These are phyloP conservation scores for Ciconia maguari DNA, from an alignment of 2,113 vertebrate species.

Conservation along the genomic window DNA sequence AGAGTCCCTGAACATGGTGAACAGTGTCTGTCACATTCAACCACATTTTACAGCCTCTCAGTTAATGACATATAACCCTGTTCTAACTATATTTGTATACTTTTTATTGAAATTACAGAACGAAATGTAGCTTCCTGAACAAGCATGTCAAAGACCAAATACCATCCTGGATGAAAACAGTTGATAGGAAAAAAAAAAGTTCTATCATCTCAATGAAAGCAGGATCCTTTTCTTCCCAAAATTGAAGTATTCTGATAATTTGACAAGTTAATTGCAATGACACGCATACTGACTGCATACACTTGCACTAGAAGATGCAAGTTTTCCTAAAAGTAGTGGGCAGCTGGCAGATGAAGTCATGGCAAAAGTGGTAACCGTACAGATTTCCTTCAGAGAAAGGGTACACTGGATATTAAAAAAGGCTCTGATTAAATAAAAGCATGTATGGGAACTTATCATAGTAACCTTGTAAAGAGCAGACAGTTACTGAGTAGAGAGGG, in stretches of 20 bases:
- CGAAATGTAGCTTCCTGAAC: not conserved
- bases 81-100: not conserved
- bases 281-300: not conserved
- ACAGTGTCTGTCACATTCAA: not conserved
- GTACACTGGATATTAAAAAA: not conserved
- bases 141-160: not conserved
- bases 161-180: not conserved
- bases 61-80: not conserved
- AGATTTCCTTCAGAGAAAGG: not conserved
- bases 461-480: not conserved
- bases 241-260: not conserved
- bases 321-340: not conserved
- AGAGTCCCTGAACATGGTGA: not conserved
- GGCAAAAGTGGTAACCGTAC: not conserved
- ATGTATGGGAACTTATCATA: not conserved
- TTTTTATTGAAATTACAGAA: not conserved
- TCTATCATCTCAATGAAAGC: not conserved
- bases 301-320: not conserved
- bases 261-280: not conserved
- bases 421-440: not conserved
- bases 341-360: not conserved
- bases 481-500: not conserved
- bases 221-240: not conserved
- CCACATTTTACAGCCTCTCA: not conserved
- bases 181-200: not conserved